phyloP scores from a whole-genome alignment of 1,140 invertebrate genomes.

The Drosophila bocki region DNA sequence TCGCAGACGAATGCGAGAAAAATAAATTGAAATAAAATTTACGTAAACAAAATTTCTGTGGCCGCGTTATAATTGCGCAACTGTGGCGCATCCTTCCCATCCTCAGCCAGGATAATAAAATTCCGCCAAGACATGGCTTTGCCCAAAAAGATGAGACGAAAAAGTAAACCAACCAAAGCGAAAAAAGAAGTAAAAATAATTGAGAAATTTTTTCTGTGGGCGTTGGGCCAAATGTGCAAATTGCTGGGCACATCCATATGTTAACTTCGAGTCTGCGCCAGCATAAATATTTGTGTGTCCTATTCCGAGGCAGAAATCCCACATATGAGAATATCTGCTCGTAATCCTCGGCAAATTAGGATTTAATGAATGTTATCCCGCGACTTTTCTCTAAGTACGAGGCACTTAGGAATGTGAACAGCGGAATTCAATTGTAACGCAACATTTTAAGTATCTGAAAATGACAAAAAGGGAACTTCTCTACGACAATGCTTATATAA shows the following conservation, averaged over 20 bases:
- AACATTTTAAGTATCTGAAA: conserved; percentile 17
- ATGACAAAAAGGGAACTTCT: neutral
- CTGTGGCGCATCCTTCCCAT: conserved; percentile 51
- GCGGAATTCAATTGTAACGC: conserved; percentile 32
- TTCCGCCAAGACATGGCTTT: conserved; percentile 57
- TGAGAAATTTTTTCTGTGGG: conserved; percentile 59
- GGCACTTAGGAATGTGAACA: conserved; percentile 26
- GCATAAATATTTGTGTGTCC: conserved; percentile 9
- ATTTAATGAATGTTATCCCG: conserved; percentile 60
- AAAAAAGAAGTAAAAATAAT: conserved; percentile 48
- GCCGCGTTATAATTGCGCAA: conserved; percentile 73
- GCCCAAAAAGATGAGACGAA: conserved; percentile 8
- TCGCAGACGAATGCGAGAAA: conserved; percentile 31
- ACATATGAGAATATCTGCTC: conserved; percentile 38
- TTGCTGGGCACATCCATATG: conserved; percentile 31
- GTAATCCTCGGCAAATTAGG: conserved; percentile 56
- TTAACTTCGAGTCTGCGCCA: conserved; percentile 1
- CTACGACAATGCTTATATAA: neutral
- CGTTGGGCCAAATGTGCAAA: conserved; percentile 45
- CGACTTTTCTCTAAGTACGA: conserved; percentile 33
- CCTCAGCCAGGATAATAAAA: conserved; percentile 70
- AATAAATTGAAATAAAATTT: conserved; percentile 76
- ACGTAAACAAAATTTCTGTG: conserved; percentile 68
- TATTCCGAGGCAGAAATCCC: conserved; percentile 32
- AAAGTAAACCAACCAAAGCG: conserved; percentile 10